Conservation (phyloP, 2,888 invertebrate genomes). For the Leptinotarsa tumamoca region DNA sequence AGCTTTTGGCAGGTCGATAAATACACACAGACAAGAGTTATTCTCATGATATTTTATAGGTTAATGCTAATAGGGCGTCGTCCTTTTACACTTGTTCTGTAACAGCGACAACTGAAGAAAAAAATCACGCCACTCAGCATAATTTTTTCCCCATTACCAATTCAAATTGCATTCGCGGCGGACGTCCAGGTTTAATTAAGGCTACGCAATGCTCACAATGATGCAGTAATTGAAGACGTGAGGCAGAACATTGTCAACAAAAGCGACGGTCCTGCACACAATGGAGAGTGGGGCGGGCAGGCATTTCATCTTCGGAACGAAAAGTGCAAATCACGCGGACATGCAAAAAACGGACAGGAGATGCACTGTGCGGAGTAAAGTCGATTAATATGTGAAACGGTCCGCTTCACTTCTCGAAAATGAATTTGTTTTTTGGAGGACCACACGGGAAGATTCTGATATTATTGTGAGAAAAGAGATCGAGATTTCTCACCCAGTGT, state of each 20-base stretch:
- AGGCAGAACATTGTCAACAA: constrained; percentile 10
- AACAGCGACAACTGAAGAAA: no score
- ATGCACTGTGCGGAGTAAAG: not conserved
- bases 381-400: constrained; percentile 8
- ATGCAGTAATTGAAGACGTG: constrained; percentile 10
- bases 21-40: no score
- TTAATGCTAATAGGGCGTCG: no score
- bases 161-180: not conserved
- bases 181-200: not conserved
- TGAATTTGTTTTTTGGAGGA: not conserved
- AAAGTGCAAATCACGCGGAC: constrained; percentile 1
- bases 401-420: not conserved
- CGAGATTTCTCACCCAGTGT: no score
- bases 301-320: not conserved
- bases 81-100: no score
- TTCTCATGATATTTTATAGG: no score
- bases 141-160: not conserved
- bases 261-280: not conserved
- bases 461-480: not conserved
- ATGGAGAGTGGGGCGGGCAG: not conserved
- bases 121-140: not conserved
- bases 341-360: constrained; percentile 4
- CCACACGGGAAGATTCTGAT: not conserved
- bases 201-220: constrained; percentile 5
- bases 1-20: no score